A percentile compares a stretch with the other conserved stretches of the same genome.
Conservation (phyloP, 2,113 vertebrate species). For the Beaufortia kweichowensis region DNA sequence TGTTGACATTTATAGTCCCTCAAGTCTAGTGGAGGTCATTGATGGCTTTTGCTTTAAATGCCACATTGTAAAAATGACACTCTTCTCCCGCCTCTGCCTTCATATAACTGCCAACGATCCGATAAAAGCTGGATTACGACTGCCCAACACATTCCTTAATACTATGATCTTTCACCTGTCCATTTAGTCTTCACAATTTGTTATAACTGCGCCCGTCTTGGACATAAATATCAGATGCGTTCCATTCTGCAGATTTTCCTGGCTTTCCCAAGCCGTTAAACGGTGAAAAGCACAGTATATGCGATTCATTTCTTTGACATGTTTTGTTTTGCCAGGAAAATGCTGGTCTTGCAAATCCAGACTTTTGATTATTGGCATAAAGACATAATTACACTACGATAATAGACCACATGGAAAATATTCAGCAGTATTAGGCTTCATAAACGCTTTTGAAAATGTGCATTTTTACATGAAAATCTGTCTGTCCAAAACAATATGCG, state of each 20-base stretch:
- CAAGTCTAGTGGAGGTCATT: slow-evolving; percentile 18
- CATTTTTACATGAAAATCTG: too few species aligned
- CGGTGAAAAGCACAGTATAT: not conserved
- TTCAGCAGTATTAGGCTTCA: too few species aligned
- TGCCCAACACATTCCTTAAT: slow-evolving; percentile 20
- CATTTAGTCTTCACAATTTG: slow-evolving; percentile 33
- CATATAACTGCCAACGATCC: slow-evolving; percentile 13
- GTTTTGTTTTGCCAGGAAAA: too few species aligned
- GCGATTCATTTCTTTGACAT: too few species aligned
- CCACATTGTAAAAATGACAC: slow-evolving; percentile 41
- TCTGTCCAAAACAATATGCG: too few species aligned
- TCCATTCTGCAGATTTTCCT: not conserved
- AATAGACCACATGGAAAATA: too few species aligned
- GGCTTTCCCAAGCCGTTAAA: not conserved
- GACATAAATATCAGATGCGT: slow-evolving; percentile 13
- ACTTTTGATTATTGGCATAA: too few species aligned
- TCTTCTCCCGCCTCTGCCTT: not conserved
- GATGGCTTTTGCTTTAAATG: slow-evolving; percentile 42
- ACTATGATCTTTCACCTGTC: slow-evolving; percentile 43
- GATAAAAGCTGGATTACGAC: slow-evolving; percentile 42
- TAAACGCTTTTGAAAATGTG: too few species aligned
- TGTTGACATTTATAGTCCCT: slow-evolving; percentile 39
- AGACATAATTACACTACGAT: too few species aligned
- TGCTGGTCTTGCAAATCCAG: too few species aligned
- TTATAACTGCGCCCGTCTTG: slow-evolving; percentile 22